Percentiles rank a stretch among this genome's conserved stretches.
phyloP scores from a whole-genome alignment of 2,797 vertebrate genomes.

The Sebastes cheni region DNA sequence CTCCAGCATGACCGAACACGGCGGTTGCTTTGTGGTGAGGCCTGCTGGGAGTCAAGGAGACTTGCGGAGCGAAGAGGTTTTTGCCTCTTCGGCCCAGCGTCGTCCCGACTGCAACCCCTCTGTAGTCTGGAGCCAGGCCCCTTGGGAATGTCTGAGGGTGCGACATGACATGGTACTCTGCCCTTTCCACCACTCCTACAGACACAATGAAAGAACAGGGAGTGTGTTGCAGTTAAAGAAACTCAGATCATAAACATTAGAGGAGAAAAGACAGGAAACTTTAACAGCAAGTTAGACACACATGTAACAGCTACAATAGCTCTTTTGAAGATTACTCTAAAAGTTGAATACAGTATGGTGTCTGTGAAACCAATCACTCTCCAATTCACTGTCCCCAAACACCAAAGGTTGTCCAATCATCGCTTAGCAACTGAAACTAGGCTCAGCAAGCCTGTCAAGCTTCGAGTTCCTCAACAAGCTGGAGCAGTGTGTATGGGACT shows the following conservation, averaged over 20 bases:
- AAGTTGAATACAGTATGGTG: background rate
- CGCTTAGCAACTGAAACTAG: background rate
- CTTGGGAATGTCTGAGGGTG: conserved; percentile 91
- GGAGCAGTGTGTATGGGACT: conserved; percentile 10
- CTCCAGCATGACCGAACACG: conserved; percentile 90
- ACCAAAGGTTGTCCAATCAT: background rate
- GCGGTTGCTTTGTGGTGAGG: conserved; percentile 86
- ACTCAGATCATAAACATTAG: background rate
- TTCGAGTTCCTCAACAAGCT: conserved; percentile 8
- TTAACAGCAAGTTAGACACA: background rate
- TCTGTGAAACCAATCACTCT: background rate
- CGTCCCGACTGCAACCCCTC: conserved; percentile 77
- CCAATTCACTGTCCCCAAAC: background rate
- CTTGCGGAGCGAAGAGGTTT: conserved; percentile 81
- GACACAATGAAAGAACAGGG: conserved; percentile 87
- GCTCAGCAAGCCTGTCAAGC: conserved; percentile 12
- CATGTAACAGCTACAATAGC: background rate
- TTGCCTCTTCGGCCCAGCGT: conserved; percentile 81
- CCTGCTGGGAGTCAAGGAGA: conserved; percentile 72
- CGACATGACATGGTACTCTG: conserved; percentile 86
- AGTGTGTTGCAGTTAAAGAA: conserved; percentile 46
- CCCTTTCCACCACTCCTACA: conserved; percentile 85
- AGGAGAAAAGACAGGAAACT: background rate
- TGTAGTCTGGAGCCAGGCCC: conserved; percentile 83
- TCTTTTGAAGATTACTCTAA: background rate